Percentiles rank a stretch among this genome's conserved stretches.
phyloP scores from a whole-genome alignment of 2,797 vertebrate species.

The Melopsittacus undulatus region DNA sequence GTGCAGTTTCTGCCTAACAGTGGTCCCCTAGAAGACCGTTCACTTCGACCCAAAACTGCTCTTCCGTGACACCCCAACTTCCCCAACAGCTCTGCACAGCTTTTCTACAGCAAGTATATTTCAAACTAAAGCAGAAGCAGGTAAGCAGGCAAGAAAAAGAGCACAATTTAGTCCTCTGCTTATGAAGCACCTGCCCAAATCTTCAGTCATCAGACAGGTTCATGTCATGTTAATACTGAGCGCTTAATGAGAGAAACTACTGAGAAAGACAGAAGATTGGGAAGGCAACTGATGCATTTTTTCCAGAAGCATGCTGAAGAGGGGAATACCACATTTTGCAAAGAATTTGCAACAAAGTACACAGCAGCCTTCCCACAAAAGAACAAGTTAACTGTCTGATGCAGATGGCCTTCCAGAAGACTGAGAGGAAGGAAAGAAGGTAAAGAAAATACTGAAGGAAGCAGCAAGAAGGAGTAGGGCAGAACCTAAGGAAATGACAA shows the following conservation, averaged over 20 bases:
- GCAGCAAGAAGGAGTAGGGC: conserved; percentile 9
- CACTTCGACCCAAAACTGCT: neutral
- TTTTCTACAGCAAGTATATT: neutral
- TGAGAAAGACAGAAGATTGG: neutral
- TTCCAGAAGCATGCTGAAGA: neutral
- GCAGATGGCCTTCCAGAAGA: conserved; percentile 48
- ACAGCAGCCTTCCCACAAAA: conserved; percentile 37
- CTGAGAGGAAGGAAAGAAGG: conserved; percentile 41
- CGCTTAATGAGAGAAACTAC: neutral
- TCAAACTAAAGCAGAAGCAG: neutral
- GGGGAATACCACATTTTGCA: neutral
- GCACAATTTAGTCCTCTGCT: neutral
- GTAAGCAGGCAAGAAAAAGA: neutral
- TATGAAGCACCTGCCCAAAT: neutral
- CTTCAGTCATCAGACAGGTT: neutral
- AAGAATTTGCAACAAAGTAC: conserved; percentile 26
- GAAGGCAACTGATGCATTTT: conserved; percentile 6
- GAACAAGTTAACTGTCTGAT: conserved; percentile 35
- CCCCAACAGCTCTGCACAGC: neutral
- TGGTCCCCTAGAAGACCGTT: neutral
- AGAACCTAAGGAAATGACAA: conserved; percentile 36
- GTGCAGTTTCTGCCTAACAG: neutral
- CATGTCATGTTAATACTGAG: neutral
- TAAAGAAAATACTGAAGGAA: conserved; percentile 53
- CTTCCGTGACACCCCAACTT: neutral